phyloP scores from a whole-genome alignment of 2,113 vertebrate species.

The Leptocoma aspasia region DNA sequence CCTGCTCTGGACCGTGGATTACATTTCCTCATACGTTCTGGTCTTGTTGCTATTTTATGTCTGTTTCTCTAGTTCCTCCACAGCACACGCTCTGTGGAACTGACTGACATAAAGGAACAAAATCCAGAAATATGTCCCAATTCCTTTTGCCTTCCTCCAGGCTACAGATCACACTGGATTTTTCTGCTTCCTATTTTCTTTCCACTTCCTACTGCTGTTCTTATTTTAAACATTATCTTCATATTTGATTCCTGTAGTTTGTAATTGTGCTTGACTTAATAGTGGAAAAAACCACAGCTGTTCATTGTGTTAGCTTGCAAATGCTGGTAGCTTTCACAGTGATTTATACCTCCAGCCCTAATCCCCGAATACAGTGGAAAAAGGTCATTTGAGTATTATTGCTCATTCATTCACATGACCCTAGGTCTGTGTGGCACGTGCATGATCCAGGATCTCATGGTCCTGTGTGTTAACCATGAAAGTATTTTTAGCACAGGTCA shows the following conservation, averaged over 20 bases:
- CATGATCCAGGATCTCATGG: neutral
- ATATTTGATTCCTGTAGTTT: neutral
- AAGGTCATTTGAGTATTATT: neutral
- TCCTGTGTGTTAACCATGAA: neutral
- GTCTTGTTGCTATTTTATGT: neutral
- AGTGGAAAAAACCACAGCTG: neutral
- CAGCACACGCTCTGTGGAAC: neutral
- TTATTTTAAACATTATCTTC: neutral
- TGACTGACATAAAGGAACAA: neutral
- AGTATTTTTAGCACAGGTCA: neutral
- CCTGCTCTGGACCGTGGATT: neutral
- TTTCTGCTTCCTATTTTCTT: neutral
- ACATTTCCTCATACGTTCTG: rapidly evolving
- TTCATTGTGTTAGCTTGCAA: neutral
- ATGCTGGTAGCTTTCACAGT: neutral
- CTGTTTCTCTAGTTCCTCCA: neutral
- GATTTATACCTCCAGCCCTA: neutral
- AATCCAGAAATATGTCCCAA: neutral
- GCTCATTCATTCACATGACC: neutral
- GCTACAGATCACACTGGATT: neutral
- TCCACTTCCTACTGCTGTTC: neutral
- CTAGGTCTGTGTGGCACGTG: neutral
- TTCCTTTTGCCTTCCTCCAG: neutral
- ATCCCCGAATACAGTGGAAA: neutral
- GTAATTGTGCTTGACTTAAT: neutral